Percentiles rank a stretch among this genome's conserved stretches.
Evolutionary conservation across 1,140 invertebrate genomes (phyloP).

Genomic region (Microplitis demolitor): DNA sequence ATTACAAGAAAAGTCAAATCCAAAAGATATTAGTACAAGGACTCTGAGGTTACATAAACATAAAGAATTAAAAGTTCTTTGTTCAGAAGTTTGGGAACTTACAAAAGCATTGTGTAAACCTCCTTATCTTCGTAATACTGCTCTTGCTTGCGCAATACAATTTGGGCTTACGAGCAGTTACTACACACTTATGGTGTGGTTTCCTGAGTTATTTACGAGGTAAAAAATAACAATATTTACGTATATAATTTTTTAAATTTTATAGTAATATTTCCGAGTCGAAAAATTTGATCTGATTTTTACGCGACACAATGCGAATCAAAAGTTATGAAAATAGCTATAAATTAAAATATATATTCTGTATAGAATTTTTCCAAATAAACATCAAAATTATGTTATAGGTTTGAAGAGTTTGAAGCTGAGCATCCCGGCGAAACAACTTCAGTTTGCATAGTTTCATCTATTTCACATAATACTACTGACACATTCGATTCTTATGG

Average conservation of each 20-base stretch:
- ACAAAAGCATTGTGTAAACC: constrained; percentile 71
- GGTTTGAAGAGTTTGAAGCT: constrained; percentile 73
- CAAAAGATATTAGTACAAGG: constrained; percentile 62
- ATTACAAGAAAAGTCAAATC: constrained; percentile 68
- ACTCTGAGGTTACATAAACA: constrained; percentile 64
- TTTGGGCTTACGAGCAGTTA: constrained; percentile 79
- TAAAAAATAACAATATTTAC: constrained; percentile 12
- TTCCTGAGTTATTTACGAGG: constrained; percentile 74
- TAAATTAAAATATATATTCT: too few species aligned
- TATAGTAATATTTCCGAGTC: too few species aligned
- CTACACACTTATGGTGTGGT: constrained; percentile 84
- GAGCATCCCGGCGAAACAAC: constrained; percentile 67
- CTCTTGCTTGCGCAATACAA: constrained; percentile 75
- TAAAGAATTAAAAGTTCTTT: constrained; percentile 69
- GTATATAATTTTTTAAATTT: too few species aligned
- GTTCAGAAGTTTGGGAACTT: constrained; percentile 70
- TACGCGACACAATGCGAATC: too few species aligned
- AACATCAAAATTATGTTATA: constrained; percentile 43
- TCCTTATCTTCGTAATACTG: constrained; percentile 72
- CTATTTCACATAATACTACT: constrained; percentile 47
- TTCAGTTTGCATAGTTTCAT: constrained; percentile 75
- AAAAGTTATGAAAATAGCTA: too few species aligned
- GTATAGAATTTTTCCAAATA: too few species aligned
- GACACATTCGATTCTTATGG: constrained; percentile 50
- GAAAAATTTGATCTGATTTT: too few species aligned